Percentiles rank a stretch among this genome's conserved stretches.
phyloP scores from a whole-genome alignment of 2,888 invertebrate genomes.

The Tipula lateralis region DNA sequence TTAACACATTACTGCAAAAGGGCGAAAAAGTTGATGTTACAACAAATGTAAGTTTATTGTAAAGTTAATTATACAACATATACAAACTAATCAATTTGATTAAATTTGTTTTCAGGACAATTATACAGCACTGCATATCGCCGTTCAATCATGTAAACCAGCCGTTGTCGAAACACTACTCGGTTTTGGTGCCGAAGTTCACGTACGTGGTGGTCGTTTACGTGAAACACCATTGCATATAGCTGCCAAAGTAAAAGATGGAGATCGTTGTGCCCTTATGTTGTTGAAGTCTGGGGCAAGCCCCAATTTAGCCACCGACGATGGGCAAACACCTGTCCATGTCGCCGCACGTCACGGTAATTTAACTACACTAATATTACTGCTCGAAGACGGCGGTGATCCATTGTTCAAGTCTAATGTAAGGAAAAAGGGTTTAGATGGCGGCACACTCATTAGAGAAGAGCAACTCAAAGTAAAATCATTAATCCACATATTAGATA shows the following conservation, averaged over 20 bases:
- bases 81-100: neutral
- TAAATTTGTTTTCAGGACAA: conserved; percentile 64
- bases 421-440: conserved; percentile 37
- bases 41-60: conserved; percentile 69
- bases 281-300: conserved; percentile 95
- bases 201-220: conserved; percentile 82
- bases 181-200: conserved; percentile 96
- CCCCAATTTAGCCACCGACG: conserved; percentile 90
- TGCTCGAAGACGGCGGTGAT: conserved; percentile 92
- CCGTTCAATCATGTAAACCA: conserved; percentile 90
- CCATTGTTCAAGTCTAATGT: conserved; percentile 89
- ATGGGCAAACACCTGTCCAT: conserved; percentile 95
- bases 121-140: conserved; percentile 96
- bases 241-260: conserved; percentile 88
- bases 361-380: conserved; percentile 73
- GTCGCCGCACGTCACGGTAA: conserved; percentile 93
- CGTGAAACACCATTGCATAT: conserved; percentile 96
- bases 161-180: conserved; percentile 91
- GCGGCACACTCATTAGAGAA: conserved; percentile 27
- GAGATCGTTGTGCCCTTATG: conserved; percentile 93
- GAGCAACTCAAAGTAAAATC: conserved; percentile 28
- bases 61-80: neutral
- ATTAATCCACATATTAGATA: neutral
- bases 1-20: conserved; percentile 89
- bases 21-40: conserved; percentile 95